These are phyloP conservation scores for Anolis apletophallus DNA, from an alignment of 2,797 vertebrate species.

Conservation along the genomic window DNA sequence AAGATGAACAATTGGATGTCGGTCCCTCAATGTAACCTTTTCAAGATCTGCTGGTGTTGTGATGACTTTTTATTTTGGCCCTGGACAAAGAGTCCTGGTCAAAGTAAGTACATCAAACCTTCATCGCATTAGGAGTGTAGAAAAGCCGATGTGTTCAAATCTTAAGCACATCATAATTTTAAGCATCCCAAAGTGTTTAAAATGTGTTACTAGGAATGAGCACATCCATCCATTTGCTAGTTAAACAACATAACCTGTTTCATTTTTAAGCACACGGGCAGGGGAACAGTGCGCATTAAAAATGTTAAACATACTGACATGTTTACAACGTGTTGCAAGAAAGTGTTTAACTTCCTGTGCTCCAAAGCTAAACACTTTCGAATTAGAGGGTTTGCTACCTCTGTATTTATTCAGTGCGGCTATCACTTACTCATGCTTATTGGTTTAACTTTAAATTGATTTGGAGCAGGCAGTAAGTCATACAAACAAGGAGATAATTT, in stretches of 20 bases:
- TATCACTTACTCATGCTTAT: constrained; percentile 67
- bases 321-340: constrained; percentile 86
- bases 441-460: constrained; percentile 67
- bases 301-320: constrained; percentile 85
- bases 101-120: constrained; percentile 64
- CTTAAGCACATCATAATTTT: constrained; percentile 86
- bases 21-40: too few species aligned
- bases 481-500: constrained; percentile 16
- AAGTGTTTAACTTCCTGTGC: constrained; percentile 82
- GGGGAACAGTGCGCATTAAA: constrained; percentile 79
- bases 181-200: constrained; percentile 81
- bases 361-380: constrained; percentile 82
- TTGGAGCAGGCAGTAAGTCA: constrained; percentile 48
- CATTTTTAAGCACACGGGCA: constrained; percentile 78
- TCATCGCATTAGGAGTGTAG: constrained; percentile 82
- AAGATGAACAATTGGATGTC: too few species aligned
- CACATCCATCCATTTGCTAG: constrained; percentile 78
- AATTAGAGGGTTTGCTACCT: constrained; percentile 82
- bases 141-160: constrained; percentile 80
- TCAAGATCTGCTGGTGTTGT: constrained; percentile 41
- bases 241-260: constrained; percentile 84
- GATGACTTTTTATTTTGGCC: constrained; percentile 21
- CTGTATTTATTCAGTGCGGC: constrained; percentile 69
- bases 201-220: constrained; percentile 81
- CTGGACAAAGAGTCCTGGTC: constrained; percentile 64